A percentile compares a stretch with the other conserved stretches of the same genome.
These are phyloP conservation scores for Amyelois transitella DNA, from an alignment of 1,140 invertebrate species.

Conservation along the genomic window DNA sequence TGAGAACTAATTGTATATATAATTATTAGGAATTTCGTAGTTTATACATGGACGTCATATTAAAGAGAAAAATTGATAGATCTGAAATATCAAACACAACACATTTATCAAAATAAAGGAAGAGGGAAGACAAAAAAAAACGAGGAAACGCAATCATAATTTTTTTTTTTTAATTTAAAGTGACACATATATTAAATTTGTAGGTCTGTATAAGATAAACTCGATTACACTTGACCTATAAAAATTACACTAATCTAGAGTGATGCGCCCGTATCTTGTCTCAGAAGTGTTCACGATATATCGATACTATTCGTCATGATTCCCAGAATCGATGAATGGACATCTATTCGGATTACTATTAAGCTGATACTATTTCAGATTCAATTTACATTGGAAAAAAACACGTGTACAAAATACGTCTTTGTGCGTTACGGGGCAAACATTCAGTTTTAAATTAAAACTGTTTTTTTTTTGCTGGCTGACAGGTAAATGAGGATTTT, in stretches of 20 bases:
- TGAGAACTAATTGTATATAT: neutral
- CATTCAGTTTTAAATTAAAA: too few species aligned
- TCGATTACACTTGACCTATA: neutral
- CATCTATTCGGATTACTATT: neutral
- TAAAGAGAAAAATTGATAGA: neutral
- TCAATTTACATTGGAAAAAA: too few species aligned
- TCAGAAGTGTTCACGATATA: neutral
- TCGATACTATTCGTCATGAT: neutral
- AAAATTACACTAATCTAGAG: neutral
- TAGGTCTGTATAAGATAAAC: too few species aligned
- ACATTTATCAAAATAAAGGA: too few species aligned
- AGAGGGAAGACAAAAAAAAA: too few species aligned
- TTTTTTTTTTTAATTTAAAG: too few species aligned
- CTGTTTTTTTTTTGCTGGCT: too few species aligned
- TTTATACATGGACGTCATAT: neutral
- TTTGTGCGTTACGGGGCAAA: too few species aligned
- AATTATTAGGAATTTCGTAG: neutral
- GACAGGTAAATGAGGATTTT: too few species aligned
- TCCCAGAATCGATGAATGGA: neutral
- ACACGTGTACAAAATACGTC: too few species aligned
- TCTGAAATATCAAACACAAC: neutral
- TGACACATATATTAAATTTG: too few species aligned
- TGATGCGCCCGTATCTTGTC: neutral
- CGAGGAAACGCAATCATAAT: too few species aligned
- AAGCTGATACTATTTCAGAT: neutral